These are phyloP conservation scores for Sussaba pulchella DNA, from an alignment of 2,888 invertebrate species.

Conservation along the genomic window DNA sequence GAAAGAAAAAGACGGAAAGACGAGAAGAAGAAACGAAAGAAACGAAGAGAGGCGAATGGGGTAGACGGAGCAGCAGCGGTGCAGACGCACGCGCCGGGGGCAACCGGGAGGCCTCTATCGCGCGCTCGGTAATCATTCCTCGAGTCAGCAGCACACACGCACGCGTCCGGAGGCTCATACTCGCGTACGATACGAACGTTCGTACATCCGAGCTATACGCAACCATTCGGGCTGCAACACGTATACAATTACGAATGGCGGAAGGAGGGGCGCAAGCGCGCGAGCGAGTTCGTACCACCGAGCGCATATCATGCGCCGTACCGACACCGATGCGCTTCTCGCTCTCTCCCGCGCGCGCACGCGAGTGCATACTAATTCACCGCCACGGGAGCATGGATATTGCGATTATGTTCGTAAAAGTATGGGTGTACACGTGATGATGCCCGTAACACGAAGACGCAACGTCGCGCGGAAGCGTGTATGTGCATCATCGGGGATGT, in stretches of 20 bases:
- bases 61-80: conserved; percentile 73
- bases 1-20: conserved; percentile 43
- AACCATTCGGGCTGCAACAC: conserved; percentile 58
- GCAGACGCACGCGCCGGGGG: conserved; percentile 84
- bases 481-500: conserved; percentile 47
- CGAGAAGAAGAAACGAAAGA: conserved; percentile 41
- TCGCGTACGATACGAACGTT: conserved; percentile 52
- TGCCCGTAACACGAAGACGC: conserved; percentile 36
- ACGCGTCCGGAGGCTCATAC: conserved; percentile 46
- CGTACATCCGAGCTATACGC: conserved; percentile 58
- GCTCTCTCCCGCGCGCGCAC: conserved; percentile 67
- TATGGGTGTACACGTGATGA: conserved; percentile 53
- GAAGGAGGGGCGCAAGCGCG: conserved; percentile 61
- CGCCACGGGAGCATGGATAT: conserved; percentile 72
- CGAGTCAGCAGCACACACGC: conserved; percentile 66
- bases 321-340: conserved; percentile 62
- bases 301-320: conserved; percentile 59
- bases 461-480: conserved; percentile 10
- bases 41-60: conserved; percentile 51
- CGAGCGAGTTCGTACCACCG: conserved; percentile 57
- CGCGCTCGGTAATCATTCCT: conserved; percentile 83
- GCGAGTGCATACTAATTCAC: conserved; percentile 78
- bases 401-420: conserved; percentile 71
- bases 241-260: conserved; percentile 65
- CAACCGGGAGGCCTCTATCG: conserved; percentile 78